Evolutionary conservation across 1,140 invertebrate genomes (phyloP), one percentile per base, ranked within the genome.

Genomic region (Leptopilina boulardi): DNA sequence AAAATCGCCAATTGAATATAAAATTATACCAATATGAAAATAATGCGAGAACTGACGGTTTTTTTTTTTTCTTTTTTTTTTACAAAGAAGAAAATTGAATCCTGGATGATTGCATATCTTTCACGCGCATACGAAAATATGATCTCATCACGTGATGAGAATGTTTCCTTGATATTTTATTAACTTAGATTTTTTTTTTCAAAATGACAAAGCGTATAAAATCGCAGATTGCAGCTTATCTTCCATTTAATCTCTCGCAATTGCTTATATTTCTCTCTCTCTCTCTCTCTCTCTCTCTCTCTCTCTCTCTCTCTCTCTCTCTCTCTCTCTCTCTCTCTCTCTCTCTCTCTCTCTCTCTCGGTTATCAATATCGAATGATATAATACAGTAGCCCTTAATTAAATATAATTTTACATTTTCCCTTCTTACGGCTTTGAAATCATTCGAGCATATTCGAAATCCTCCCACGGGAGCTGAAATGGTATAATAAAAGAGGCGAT

Each of bases 401-500:
- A 66, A 66, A 26, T 66, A 15, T 30, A 66, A 66, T 66, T 66
- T 66, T 30, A 66, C 59, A 30, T 66, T 30, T 66, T 59, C 26
- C n/a, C 26, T 15, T n/a, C 23, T 15, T 30, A 30, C 11, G 59
- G 59, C 26, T 19, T 19, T n/a, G 26, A 26, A 66, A 66, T 66
- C 10, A 66, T 23, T 6, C 21, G 26, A 30, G 23, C 23, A 0
- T 6, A 66, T 66, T 66, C 26, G 59, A 66, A 66, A 66, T 66
- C 59, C 59, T 66, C 59, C 59, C 59, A 66, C 59, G 59, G 59
- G 59, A 66, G 59, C 59, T 23, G 21, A 23, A 6, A n/a, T 6
- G 59, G 47, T 51, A 44, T 59, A 66, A 66, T 66, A 30, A 66
- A 66, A 66, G 59, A 66, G 38, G 19, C 70, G 70, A 44, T 44